Evolutionary conservation across 2,888 invertebrate genomes (phyloP).

Genomic region (Ophraella communa): DNA sequence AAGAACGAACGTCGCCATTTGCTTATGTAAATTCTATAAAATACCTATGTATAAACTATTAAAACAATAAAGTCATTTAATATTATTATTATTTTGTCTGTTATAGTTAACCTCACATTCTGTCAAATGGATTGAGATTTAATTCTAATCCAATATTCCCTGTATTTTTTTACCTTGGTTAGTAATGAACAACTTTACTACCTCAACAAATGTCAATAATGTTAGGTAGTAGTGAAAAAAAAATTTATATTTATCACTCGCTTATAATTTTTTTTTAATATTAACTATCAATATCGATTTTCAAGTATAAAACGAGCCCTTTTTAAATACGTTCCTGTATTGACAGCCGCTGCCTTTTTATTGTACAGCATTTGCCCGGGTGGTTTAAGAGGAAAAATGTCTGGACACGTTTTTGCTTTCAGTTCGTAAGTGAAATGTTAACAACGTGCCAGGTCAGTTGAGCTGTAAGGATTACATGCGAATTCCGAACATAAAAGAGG

Average conservation of each 20-base stretch:
- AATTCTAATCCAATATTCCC: no score
- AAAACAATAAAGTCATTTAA: no score
- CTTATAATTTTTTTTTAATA: no score
- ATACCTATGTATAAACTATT: no score
- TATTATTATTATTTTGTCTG: no score
- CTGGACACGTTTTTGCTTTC: conserved; percentile 27
- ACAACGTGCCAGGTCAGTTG: conserved; percentile 33
- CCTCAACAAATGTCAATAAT: no score
- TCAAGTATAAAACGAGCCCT: background rate
- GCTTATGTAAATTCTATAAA: no score
- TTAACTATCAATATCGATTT: background rate
- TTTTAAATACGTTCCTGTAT: background rate
- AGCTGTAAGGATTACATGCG: conserved; percentile 37
- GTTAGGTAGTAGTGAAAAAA: background rate
- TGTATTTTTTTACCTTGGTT: no score
- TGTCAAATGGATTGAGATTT: no score
- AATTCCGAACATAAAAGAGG: conserved; percentile 18
- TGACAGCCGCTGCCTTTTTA: conserved; percentile 16
- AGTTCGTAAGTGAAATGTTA: conserved; percentile 33
- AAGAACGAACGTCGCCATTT: no score
- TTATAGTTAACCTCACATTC: no score
- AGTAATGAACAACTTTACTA: no score
- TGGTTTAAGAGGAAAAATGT: conserved; percentile 20
- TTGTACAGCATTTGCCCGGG: conserved; percentile 5
- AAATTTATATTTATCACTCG: background rate